Conservation (phyloP, 2,888 invertebrate genomes). For the Entomobrya multifasciata region DNA sequence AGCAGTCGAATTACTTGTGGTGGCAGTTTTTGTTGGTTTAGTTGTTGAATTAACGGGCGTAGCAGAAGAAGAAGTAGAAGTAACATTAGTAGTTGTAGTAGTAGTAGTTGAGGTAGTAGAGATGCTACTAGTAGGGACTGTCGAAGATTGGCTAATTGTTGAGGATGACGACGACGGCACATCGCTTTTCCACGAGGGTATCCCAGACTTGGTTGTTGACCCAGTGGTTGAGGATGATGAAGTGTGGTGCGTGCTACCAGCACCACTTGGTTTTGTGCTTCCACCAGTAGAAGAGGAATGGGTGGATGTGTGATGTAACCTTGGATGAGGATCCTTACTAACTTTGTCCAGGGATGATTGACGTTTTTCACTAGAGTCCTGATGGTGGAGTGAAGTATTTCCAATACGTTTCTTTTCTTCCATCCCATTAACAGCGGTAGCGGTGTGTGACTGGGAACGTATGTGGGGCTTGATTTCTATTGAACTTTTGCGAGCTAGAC, state of each 20-base stretch:
- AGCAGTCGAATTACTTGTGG: background rate
- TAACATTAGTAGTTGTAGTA: background rate
- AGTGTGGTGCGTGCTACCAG: background rate
- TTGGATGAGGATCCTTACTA: constrained; percentile 34
- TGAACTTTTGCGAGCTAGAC: constrained; percentile 73
- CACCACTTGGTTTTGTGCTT: constrained; percentile 2
- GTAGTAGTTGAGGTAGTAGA: background rate
- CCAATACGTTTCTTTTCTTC: constrained; percentile 63
- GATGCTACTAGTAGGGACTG: background rate
- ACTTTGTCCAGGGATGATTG: constrained; percentile 63
- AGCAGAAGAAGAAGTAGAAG: background rate
- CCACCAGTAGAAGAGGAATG: too few species aligned
- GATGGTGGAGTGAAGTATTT: background rate
- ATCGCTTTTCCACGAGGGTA: constrained; percentile 63
- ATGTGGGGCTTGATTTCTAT: constrained; percentile 73
- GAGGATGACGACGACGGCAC: background rate
- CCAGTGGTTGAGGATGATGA: background rate
- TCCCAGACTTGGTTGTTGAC: constrained; percentile 10
- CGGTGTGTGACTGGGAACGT: constrained; percentile 48
- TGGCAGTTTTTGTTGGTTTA: background rate
- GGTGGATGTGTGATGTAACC: constrained; percentile 48
- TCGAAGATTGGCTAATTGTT: background rate
- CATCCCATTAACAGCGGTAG: constrained; percentile 59
- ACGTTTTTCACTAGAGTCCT: constrained; percentile 33
- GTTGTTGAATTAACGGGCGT: background rate